Evolutionary conservation across 1,140 invertebrate species (phyloP).

Genomic region (Cherax quadricarinatus): DNA sequence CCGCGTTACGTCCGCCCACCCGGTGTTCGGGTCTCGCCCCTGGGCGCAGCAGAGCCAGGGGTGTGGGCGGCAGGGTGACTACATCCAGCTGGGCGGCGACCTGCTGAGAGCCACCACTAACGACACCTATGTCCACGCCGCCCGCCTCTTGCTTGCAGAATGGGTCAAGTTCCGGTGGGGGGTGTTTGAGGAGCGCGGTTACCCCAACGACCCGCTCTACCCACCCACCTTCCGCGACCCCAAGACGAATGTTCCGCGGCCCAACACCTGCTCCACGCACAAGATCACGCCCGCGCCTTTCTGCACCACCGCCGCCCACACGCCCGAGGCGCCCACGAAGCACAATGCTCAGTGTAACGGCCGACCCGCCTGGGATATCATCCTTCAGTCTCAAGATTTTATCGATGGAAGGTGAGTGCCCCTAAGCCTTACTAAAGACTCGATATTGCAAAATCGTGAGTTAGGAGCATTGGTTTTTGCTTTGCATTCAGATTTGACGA

Average conservation of each 20-base stretch:
- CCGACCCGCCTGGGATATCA: conserved; percentile 81
- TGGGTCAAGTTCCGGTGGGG: conserved; percentile 85
- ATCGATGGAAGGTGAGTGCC: conserved; percentile 62
- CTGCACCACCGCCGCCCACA: conserved; percentile 81
- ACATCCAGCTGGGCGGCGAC: conserved; percentile 79
- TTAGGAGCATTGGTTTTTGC: conserved; percentile 31
- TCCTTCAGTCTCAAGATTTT: conserved; percentile 75
- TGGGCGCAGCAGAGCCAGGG: conserved; percentile 82
- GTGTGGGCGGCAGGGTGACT: conserved; percentile 81
- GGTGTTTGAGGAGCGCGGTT: conserved; percentile 84
- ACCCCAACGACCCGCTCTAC: conserved; percentile 81
- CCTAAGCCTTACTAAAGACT: not conserved
- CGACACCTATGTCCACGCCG: conserved; percentile 74
- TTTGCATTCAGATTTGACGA: conserved; percentile 30
- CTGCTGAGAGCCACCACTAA: conserved; percentile 76
- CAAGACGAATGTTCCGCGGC: conserved; percentile 43
- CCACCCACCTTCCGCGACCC: conserved; percentile 75
- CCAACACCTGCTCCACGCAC: conserved; percentile 64
- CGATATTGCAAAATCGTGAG: conserved; percentile 26
- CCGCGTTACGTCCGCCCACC: conserved; percentile 78
- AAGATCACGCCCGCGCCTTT: conserved; percentile 77
- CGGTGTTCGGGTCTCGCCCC: conserved; percentile 78
- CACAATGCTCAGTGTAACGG: conserved; percentile 83
- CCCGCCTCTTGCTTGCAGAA: conserved; percentile 80
- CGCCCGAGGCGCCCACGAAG: conserved; percentile 82